Evolutionary conservation across 2,888 invertebrate genomes (phyloP), one percentile per base, ranked within the genome.

Genomic region (Adelphocoris suturalis): DNA sequence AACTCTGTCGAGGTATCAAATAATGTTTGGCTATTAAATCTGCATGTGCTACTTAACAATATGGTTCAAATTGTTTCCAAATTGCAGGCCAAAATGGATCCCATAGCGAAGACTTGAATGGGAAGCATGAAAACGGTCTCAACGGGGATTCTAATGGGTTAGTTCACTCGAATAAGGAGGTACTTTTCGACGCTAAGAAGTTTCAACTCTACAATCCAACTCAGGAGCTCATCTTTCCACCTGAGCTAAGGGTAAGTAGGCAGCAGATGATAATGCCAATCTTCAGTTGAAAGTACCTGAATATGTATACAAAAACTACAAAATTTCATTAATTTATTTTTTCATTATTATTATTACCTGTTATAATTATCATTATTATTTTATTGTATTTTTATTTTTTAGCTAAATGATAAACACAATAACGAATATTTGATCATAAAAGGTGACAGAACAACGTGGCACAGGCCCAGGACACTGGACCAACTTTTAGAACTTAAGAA

Each of bases 201-300:
- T 98, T 97, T 93, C 93, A 94, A 28, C 96, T 97, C 0, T 96
- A 96, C 91, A 96, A 97, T 94, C 94, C 96, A 0, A 94, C 96
- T 0, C 98, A 98, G 93, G 98, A 98, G 93, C 96, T 97, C 0
- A 98, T 98, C 92, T 99, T 98, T 93, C 98, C 98, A 19, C 97
- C 98, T 5, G 98, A 98, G 93, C 93, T 98, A 88, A 96, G 96
- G 52, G 86, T 90, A 19, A n/a, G 81, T 55, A 11, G 37, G 37
- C 7, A 7, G 37, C 2, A 37, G 7, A 4, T 37, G 37, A 37
- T 2, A 7, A n/a, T n/a, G n/a, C n/a, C 3, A 61, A 37, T 37
- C 37, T 37, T 37, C 37, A 7, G 37, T 37, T 11, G 13, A 37
- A 37, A 37, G 7, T 7, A 37, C 37, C 37, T 37, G 37, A 4